These are phyloP conservation scores for Prunella strophiata DNA, from an alignment of 2,797 vertebrate genomes.

Conservation along the genomic window DNA sequence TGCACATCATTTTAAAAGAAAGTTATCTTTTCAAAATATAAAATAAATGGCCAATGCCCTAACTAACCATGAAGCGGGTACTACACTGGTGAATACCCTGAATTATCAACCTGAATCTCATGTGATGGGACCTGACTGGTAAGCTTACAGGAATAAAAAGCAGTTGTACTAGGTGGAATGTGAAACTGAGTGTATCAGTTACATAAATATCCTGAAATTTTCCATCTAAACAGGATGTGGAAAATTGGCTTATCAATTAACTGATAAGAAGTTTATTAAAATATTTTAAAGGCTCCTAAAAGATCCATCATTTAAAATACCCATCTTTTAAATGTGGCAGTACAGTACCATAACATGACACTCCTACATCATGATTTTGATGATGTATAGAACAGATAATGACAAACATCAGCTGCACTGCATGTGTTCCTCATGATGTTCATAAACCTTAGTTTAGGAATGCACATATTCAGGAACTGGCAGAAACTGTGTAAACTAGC, in stretches of 20 bases:
- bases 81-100: neutral
- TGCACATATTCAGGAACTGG: conserved; percentile 20
- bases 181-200: neutral
- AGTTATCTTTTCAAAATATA: conserved; percentile 41
- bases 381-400: conserved; percentile 38
- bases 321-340: conserved; percentile 40
- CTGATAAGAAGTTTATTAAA: neutral
- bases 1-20: conserved; percentile 37
- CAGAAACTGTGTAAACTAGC: conserved; percentile 8
- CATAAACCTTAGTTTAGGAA: conserved; percentile 29
- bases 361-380: conserved; percentile 34
- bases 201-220: neutral
- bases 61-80: neutral
- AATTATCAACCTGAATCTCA: neutral
- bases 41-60: neutral
- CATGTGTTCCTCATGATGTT: conserved; percentile 39
- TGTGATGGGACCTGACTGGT: neutral
- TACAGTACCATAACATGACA: conserved; percentile 55
- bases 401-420: conserved; percentile 47
- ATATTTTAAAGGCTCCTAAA: neutral
- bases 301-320: conserved; percentile 3
- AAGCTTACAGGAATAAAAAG: neutral
- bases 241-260: neutral
- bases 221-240: neutral
- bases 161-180: neutral